phyloP scores from a whole-genome alignment of 2,797 vertebrate species.

The Simalia tracyae region DNA sequence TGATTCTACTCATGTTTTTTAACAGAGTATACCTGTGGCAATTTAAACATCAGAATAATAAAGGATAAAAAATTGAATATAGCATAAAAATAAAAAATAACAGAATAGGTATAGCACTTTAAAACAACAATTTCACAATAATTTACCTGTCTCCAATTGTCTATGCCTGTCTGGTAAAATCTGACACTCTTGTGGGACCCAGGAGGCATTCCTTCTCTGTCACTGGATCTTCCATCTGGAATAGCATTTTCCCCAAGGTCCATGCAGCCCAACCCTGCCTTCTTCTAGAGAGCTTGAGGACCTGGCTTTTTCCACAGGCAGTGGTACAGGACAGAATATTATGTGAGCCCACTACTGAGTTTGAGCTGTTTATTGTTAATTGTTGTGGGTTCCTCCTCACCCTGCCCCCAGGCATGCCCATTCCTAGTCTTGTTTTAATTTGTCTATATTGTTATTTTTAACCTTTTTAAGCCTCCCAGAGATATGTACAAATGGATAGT shows the following conservation, averaged over 20 bases:
- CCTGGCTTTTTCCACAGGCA: too few relatives aligned
- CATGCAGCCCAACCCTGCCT: not conserved
- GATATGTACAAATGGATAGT: not conserved
- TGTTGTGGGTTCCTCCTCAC: not conserved
- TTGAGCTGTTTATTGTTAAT: not conserved
- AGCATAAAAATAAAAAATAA: not conserved
- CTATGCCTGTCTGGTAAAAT: too few relatives aligned
- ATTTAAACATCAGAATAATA: not conserved
- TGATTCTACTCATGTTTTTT: not conserved
- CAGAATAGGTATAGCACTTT: not conserved
- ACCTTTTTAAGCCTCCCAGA: not conserved
- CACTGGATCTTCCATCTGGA: too few relatives aligned
- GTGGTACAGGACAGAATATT: too few relatives aligned
- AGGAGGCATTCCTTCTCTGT: too few relatives aligned
- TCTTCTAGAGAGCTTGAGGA: not conserved
- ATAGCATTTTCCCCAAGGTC: not conserved
- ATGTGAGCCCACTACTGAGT: too few relatives aligned
- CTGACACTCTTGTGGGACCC: too few relatives aligned
- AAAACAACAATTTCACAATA: not conserved
- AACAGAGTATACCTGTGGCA: not conserved
- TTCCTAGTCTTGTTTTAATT: not conserved
- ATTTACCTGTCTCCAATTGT: too few relatives aligned
- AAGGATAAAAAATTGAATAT: not conserved
- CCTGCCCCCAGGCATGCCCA: not conserved
- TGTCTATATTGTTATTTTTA: not conserved